Base-by-base conservation (phyloP, 2,113 vertebrate species). In the Coptodon rendalli region DNA sequence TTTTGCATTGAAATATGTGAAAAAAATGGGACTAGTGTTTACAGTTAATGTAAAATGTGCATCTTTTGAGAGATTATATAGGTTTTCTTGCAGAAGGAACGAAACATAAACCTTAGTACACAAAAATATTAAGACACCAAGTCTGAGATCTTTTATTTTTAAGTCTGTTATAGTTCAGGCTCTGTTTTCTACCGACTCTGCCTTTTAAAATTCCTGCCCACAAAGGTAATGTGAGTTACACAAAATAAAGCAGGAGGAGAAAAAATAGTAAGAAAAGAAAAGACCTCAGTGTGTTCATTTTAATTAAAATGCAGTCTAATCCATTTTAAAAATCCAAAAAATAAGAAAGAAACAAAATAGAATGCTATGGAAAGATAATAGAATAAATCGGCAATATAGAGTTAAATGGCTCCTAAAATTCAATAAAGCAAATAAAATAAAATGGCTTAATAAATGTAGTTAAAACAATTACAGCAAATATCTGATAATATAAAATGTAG, bases 171-270 rank as follows among this genome's bases (percentile, higher is more conserved):
- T 43, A 6, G 40, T 48, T 73, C 40, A 73, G 68, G 22, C 68
- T 0, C 1, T 73, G 68, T 17, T 16, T 43, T 29, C 1, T 76
- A 24, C 38, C 0, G 1, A 76, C 13, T 27, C 68, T 17, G 40
- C 40, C 68, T 73, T 45, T 45, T 45, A 48, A 73, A 45, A 45
- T 48, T 73, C 22, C 68, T 45, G 14, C 40, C 4, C 2, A 27
- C 14, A 45, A 73, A 73, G 13, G 13, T 45, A 73, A 73, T 66
- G 19, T 19, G 45, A 73, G 13, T 27, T 45, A 27, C 22, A 45
- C 68, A 45, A 73, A 45, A 6, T 16, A 73, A 27, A 73, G 22
- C 13, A 27, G 68, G 13, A 45, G 8, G 38, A 8, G n/a, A 1
- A 16, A 3, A 45, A 73, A 73, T 27, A 27, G 22, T 27, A 27